Conservation (phyloP, 2,797 vertebrate genomes). For the Champsocephalus gunnari region DNA sequence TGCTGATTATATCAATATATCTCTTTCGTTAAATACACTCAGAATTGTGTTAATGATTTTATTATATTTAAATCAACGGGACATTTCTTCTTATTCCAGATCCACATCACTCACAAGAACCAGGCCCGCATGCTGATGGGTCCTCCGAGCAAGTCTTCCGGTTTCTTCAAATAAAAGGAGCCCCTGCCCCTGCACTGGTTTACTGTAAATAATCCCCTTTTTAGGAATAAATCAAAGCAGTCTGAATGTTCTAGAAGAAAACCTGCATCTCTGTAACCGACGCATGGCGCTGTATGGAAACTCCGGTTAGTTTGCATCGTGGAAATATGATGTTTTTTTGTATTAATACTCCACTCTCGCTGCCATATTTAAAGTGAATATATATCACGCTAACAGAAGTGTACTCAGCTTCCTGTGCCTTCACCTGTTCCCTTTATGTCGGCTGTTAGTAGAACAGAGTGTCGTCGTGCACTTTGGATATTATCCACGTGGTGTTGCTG, state of each 20-base stretch:
- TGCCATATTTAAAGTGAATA: slow-evolving; percentile 42
- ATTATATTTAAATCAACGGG: slow-evolving; percentile 2
- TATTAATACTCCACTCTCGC: slow-evolving; percentile 43
- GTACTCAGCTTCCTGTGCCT: slow-evolving; percentile 73
- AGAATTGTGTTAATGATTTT: neutral
- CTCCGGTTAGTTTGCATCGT: slow-evolving; percentile 62
- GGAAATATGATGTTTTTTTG: slow-evolving; percentile 54
- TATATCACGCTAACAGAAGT: slow-evolving; percentile 37
- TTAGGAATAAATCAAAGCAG: slow-evolving; percentile 28
- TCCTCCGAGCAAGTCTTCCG: slow-evolving; percentile 85
- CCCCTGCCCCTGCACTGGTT: slow-evolving; percentile 16
- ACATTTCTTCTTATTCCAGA: slow-evolving; percentile 75
- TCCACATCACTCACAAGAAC: slow-evolving; percentile 94
- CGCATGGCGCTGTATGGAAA: slow-evolving; percentile 66
- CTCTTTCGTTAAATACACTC: too few species aligned
- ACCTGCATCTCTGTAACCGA: slow-evolving; percentile 51
- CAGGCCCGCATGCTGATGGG: slow-evolving; percentile 93
- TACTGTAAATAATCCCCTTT: slow-evolving; percentile 65
- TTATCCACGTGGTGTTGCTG: slow-evolving; percentile 61
- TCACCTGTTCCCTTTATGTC: slow-evolving; percentile 55
- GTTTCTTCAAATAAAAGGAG: slow-evolving; percentile 88
- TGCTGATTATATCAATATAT: too few species aligned
- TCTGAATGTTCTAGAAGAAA: slow-evolving; percentile 57
- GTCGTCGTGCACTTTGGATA: slow-evolving; percentile 51
- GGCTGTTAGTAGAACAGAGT: slow-evolving; percentile 48